A percentile compares a stretch with the other conserved stretches of the same genome.
Conservation (phyloP, 2,797 vertebrate species). For the Macroramphosus scolopax region DNA sequence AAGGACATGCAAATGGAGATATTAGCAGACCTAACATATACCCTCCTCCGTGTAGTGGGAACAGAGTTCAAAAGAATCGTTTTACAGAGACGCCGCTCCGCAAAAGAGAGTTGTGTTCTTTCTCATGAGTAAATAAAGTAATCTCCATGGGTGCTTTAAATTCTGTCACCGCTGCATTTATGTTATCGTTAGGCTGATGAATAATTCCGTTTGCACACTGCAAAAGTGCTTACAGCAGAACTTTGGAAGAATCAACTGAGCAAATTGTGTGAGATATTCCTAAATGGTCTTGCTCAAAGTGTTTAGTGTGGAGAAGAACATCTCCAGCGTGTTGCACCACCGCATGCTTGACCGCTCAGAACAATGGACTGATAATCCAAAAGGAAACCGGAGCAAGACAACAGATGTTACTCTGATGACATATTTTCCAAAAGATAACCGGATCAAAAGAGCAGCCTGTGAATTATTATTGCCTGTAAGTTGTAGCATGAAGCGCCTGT, state of each 20-base stretch:
- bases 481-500: slow-evolving; percentile 42
- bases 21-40: slow-evolving; percentile 72
- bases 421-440: slow-evolving; percentile 32
- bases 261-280: slow-evolving; percentile 68
- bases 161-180: slow-evolving; percentile 74
- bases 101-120: slow-evolving; percentile 59
- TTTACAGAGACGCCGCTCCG: slow-evolving; percentile 44
- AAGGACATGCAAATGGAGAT: slow-evolving; percentile 71
- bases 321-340: slow-evolving; percentile 20
- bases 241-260: slow-evolving; percentile 71
- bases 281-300: slow-evolving; percentile 64
- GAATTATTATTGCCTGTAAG: slow-evolving; percentile 68
- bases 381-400: slow-evolving; percentile 25
- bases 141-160: slow-evolving; percentile 68
- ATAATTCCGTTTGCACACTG: slow-evolving; percentile 75
- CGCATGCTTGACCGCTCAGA: slow-evolving; percentile 51
- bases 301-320: slow-evolving; percentile 48
- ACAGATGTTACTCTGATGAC: slow-evolving; percentile 29
- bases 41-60: slow-evolving; percentile 51
- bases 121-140: slow-evolving; percentile 75
- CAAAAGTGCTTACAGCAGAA: slow-evolving; percentile 72
- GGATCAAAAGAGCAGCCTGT: slow-evolving; percentile 47
- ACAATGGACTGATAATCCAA: slow-evolving; percentile 51
- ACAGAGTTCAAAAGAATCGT: slow-evolving; percentile 66
- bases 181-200: slow-evolving; percentile 73